Evolutionary conservation across 1,140 invertebrate genomes (phyloP).

Genomic region (Drosophila seguyi): DNA sequence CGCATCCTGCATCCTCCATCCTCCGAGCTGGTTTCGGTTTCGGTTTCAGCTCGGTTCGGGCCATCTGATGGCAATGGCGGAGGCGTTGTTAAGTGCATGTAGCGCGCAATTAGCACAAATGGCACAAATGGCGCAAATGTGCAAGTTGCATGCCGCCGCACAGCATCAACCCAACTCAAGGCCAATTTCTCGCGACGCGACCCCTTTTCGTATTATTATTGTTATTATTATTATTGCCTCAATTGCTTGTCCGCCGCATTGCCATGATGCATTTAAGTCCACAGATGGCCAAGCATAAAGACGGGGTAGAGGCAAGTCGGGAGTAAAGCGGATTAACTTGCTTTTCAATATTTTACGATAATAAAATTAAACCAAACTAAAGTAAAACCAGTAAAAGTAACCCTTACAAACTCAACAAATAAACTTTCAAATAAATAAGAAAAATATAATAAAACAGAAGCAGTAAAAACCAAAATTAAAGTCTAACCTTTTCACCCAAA

Average conservation of each 20-base stretch:
- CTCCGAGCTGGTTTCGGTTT: slow-evolving; percentile 22
- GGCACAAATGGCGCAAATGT: slow-evolving; percentile 47
- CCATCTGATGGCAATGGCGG: slow-evolving; percentile 42
- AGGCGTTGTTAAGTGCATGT: slow-evolving; percentile 64
- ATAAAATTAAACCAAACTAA: too few species aligned
- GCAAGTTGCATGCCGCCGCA: slow-evolving; percentile 42
- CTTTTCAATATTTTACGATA: too few species aligned
- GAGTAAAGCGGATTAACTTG: too few species aligned
- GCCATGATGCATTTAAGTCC: slow-evolving; percentile 18
- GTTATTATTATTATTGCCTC: slow-evolving; percentile 47
- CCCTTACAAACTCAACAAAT: too few species aligned
- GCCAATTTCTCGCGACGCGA: slow-evolving; percentile 12
- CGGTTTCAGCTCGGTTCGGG: slow-evolving; percentile 8
- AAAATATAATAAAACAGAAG: not conserved
- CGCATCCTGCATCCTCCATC: too few species aligned
- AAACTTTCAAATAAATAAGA: not conserved
- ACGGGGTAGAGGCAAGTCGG: not conserved
- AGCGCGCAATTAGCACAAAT: slow-evolving; percentile 62
- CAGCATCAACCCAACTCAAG: slow-evolving; percentile 11
- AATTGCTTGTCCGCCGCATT: slow-evolving; percentile 22
- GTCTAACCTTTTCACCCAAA: not conserved
- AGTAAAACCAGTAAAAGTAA: not conserved
- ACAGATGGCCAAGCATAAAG: slow-evolving; percentile 20
- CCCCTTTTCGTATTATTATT: slow-evolving; percentile 39
- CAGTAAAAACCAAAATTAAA: not conserved